phyloP scores from a whole-genome alignment of 2,113 vertebrate genomes.

The Colossoma macropomum region DNA sequence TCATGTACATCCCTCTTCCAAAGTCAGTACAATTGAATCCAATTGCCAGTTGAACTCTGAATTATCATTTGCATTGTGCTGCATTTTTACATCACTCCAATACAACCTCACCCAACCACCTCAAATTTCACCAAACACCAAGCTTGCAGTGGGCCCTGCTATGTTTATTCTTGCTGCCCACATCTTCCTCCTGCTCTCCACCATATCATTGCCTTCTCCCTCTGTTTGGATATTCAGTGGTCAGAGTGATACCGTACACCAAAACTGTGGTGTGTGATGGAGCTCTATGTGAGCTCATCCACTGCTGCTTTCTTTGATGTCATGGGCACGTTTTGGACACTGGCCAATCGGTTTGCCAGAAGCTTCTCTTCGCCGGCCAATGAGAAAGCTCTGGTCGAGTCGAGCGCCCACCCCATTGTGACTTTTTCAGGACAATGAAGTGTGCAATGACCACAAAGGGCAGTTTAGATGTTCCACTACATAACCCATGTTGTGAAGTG shows the following conservation, averaged over 20 bases:
- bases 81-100: not conserved
- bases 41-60: too few species aligned
- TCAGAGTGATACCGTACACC: not conserved
- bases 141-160: not conserved
- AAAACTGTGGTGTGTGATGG: constrained; percentile 3
- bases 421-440: not conserved
- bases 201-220: not conserved
- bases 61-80: not conserved
- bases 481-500: not conserved
- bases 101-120: not conserved
- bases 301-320: constrained; percentile 16
- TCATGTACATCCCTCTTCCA: not conserved
- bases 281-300: constrained; percentile 18
- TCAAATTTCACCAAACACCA: not conserved
- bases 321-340: constrained; percentile 35
- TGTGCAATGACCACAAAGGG: not conserved
- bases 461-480: not conserved
- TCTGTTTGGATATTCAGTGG: not conserved
- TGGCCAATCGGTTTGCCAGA: constrained; percentile 18
- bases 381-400: constrained; percentile 13
- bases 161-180: not conserved
- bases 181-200: not conserved
- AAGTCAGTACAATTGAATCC: not conserved
- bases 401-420: not conserved
- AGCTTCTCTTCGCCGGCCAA: constrained; percentile 19